Conservation (phyloP, 2,797 vertebrate genomes). For the Siniperca undulata region DNA sequence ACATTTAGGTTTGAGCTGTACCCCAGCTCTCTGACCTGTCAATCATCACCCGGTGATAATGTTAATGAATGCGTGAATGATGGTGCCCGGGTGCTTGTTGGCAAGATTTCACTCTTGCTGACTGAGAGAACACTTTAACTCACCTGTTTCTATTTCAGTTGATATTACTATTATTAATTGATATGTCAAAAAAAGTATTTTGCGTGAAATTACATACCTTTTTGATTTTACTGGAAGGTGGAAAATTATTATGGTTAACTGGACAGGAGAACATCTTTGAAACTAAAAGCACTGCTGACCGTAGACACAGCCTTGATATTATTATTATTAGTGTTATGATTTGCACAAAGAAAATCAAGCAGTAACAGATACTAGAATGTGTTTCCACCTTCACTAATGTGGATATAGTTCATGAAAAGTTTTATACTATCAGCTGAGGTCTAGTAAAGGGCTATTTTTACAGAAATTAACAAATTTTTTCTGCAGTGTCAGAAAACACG, state of each 20-base stretch:
- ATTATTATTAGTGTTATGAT: conserved; percentile 9
- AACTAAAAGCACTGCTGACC: conserved; percentile 57
- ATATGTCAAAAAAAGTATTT: conserved; percentile 28
- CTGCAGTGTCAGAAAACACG: conserved; percentile 19
- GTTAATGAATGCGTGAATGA: conserved; percentile 33
- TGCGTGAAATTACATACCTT: conserved; percentile 18
- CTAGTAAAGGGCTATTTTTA: conserved; percentile 74
- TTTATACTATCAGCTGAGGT: conserved; percentile 54
- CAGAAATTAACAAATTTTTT: conserved; percentile 35
- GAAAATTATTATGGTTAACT: conserved; percentile 23
- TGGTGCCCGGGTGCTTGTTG: background rate
- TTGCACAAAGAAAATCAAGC: conserved; percentile 40
- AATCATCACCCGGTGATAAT: conserved; percentile 11
- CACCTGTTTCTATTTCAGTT: conserved; percentile 26
- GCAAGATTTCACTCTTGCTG: conserved; percentile 18
- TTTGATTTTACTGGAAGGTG: conserved; percentile 45
- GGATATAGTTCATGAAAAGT: conserved; percentile 22
- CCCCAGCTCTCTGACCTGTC: conserved; percentile 31
- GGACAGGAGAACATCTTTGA: conserved; percentile 35
- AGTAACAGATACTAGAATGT: conserved; percentile 20
- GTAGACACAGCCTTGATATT: conserved; percentile 24
- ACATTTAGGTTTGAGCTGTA: conserved; percentile 41
- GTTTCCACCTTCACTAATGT: conserved; percentile 16
- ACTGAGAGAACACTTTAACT: conserved; percentile 41
- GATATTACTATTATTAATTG: conserved; percentile 56